Base-by-base conservation (phyloP, 2,113 vertebrate species). In the Tragelaphus buxtoni region DNA sequence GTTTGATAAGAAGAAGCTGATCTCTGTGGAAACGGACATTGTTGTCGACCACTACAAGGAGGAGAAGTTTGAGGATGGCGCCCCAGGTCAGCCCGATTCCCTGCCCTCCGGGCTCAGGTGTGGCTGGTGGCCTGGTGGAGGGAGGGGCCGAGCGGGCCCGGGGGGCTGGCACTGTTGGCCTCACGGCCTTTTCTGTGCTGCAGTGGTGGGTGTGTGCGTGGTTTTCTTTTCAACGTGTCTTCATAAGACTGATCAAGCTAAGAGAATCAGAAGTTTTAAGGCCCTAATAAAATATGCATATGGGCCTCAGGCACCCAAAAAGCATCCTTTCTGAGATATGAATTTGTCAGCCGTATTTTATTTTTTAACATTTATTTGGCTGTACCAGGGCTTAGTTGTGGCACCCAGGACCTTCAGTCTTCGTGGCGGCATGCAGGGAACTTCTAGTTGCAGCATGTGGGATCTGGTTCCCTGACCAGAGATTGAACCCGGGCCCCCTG, bases 1-100 rank as follows among this genome's bases (percentile, higher is more conserved):
- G 98, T 99, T 99, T 58, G 99, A 99, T 97, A 99, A 99, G 98
- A 99, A 99, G 98, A 99, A 99, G 98, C 98, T 99, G 86, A 99
- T 99, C 98, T 99, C 99, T 0, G 99, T 99, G 83, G 99, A 99
- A 98, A 99, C 99, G 0, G 99, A 99, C 98, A 99, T 99, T 1
- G 99, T 99, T 12, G 99, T 99, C 0, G 99, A 99, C 97, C 99
- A 99, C 98, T 99, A 99, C 96, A 99, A 99, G 98, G 99, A 99
- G 97, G 99, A 99, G 98, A 99, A 99, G 96, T 99, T 99, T 92
- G 99, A 99, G 94, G 99, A 99, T 56, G 97, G 47, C 49, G 98
- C 96, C 55, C 98, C 99, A 97, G 99, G 99, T 99, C 6, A 13
- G 65, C 18, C 56, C 2, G 17, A n/a, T 2, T 45, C 16, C 87